Percentiles rank a stretch among this genome's conserved stretches.
Conservation (phyloP, 2,888 invertebrate species). For the Boloria euphrosyne region DNA sequence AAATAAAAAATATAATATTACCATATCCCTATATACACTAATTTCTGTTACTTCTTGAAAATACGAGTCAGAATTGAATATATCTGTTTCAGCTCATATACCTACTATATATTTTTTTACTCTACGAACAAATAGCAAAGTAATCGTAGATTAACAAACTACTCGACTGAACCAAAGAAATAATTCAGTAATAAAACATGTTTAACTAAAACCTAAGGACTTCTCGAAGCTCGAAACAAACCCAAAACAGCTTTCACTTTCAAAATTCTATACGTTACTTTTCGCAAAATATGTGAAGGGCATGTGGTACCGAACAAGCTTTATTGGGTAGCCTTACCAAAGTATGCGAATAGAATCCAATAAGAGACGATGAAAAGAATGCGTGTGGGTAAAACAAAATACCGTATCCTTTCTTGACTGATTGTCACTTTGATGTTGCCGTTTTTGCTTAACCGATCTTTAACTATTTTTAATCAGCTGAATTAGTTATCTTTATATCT, state of each 20-base stretch:
- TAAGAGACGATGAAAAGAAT: constrained; percentile 74
- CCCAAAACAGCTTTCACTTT: constrained; percentile 65
- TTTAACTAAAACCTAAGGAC: no score
- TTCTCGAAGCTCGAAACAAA: constrained; percentile 34
- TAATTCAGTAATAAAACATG: no score
- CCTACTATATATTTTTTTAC: no score
- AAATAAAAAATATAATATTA: no score
- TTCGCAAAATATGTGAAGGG: constrained; percentile 69
- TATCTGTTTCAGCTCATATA: no score
- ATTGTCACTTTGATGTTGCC: constrained; percentile 55
- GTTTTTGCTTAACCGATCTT: constrained; percentile 34
- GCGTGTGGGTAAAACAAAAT: constrained; percentile 60
- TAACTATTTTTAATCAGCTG: background rate
- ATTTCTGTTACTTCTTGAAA: no score
- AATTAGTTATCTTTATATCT: background rate
- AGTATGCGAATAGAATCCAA: constrained; percentile 75
- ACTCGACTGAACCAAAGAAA: no score
- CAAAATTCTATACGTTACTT: constrained; percentile 71
- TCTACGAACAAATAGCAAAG: no score
- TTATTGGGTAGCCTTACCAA: constrained; percentile 76
- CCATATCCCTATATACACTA: no score
- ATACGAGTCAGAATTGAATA: no score
- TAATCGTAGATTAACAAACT: no score
- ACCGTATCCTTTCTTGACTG: constrained; percentile 54
- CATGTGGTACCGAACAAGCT: constrained; percentile 70